Conservation (phyloP, 2,888 invertebrate species). For the Subacronicta megacephala region DNA sequence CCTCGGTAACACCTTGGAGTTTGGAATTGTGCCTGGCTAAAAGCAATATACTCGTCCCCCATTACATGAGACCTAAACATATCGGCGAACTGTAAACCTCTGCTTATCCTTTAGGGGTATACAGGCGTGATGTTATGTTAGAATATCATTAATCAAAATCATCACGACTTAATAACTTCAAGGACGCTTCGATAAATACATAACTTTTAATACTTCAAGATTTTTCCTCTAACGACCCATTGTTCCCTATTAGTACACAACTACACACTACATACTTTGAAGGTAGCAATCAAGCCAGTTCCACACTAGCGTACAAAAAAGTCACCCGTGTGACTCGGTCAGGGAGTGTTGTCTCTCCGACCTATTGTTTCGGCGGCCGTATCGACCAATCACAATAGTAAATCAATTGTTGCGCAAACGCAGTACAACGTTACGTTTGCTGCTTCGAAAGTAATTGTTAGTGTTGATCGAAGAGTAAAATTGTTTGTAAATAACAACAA, state of each 20-base stretch:
- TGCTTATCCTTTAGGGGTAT: background rate
- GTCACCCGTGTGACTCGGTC: slow-evolving; percentile 41
- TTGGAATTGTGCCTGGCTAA: too few species aligned
- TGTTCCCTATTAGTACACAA: slow-evolving; percentile 42
- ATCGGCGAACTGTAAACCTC: background rate
- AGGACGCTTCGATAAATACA: slow-evolving; percentile 27
- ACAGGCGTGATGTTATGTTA: background rate
- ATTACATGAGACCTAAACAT: too few species aligned
- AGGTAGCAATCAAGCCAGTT: slow-evolving; percentile 18
- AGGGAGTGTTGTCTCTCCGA: slow-evolving; percentile 17
- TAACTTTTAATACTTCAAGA: slow-evolving; percentile 19
- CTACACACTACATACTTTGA: too few species aligned
- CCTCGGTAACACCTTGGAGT: too few species aligned
- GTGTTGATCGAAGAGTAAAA: too few species aligned
- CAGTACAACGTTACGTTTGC: slow-evolving; percentile 25
- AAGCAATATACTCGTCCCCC: too few species aligned
- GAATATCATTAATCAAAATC: slow-evolving; percentile 14
- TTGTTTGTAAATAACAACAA: background rate
- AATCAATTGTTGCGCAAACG: slow-evolving; percentile 50
- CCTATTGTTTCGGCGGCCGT: slow-evolving; percentile 45
- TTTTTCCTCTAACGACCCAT: slow-evolving; percentile 30
- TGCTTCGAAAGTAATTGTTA: slow-evolving; percentile 4
- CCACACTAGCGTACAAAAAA: slow-evolving; percentile 24
- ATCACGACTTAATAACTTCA: slow-evolving; percentile 9
- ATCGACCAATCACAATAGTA: slow-evolving; percentile 47